These are phyloP conservation scores for Germaria angustata DNA, from an alignment of 2,888 invertebrate genomes.

Conservation along the genomic window DNA sequence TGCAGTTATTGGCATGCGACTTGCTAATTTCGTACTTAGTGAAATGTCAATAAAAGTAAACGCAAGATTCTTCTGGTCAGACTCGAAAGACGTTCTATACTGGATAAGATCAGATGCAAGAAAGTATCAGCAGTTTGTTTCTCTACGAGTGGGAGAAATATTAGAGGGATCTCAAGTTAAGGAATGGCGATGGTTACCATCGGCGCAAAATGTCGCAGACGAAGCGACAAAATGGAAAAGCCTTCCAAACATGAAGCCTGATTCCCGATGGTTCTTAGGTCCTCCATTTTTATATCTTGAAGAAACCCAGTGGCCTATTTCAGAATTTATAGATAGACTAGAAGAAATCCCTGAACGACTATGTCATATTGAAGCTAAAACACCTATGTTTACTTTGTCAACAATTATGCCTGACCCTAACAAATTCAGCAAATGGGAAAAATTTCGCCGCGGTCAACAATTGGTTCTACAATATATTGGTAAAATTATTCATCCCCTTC, in stretches of 20 bases:
- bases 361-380: too few species aligned
- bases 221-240: conserved; percentile 4
- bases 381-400: too few species aligned
- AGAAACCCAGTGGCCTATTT: background rate
- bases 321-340: too few species aligned
- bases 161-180: conserved; percentile 39
- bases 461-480: too few species aligned
- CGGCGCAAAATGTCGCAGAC: conserved; percentile 60
- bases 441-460: too few species aligned
- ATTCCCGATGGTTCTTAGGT: conserved; percentile 27
- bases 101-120: background rate
- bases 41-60: conserved; percentile 4
- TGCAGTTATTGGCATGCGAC: conserved; percentile 36
- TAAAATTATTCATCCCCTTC: too few species aligned
- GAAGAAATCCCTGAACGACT: too few species aligned
- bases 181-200: conserved; percentile 61
- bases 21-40: conserved; percentile 32
- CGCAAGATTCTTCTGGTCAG: background rate
- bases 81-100: background rate
- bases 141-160: conserved; percentile 61
- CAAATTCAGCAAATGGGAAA: too few species aligned
- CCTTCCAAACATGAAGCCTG: background rate
- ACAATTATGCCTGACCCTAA: too few species aligned
- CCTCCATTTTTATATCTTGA: background rate
- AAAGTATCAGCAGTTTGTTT: conserved; percentile 8